Conservation (phyloP, 1,140 invertebrate species). For the Drosophila burlai region DNA sequence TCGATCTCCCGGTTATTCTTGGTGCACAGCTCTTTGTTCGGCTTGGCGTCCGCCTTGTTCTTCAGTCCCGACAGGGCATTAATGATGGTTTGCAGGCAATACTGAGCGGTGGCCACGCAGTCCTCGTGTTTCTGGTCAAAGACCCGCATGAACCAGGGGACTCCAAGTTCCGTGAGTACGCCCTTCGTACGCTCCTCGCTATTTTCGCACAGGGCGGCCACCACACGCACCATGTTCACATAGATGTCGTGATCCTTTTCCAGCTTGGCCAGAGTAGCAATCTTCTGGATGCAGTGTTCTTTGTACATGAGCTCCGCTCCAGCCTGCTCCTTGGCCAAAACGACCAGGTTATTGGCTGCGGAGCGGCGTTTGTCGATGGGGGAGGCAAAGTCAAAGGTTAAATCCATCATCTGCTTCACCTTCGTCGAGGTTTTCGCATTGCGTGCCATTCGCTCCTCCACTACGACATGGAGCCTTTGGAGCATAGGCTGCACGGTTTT, state of each 20-base stretch:
- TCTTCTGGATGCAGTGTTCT: conserved; percentile 88
- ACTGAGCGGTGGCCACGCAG: conserved; percentile 92
- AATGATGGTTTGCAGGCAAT: conserved; percentile 91
- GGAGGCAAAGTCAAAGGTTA: conserved; percentile 90
- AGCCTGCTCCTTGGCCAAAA: conserved; percentile 93
- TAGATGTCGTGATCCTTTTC: conserved; percentile 91
- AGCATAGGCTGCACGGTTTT: conserved; percentile 92
- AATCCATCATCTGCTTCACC: conserved; percentile 91
- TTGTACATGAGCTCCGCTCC: conserved; percentile 92
- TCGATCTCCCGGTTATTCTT: conserved; percentile 93
- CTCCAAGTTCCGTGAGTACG: conserved; percentile 90
- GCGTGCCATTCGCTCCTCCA: conserved; percentile 90
- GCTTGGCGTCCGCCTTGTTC: conserved; percentile 91
- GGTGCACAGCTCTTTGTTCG: conserved; percentile 89
- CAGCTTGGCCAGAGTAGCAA: conserved; percentile 90
- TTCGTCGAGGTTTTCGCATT: conserved; percentile 92
- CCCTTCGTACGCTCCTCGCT: conserved; percentile 88
- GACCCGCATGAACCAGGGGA: conserved; percentile 94
- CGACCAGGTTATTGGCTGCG: conserved; percentile 96
- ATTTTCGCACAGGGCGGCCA: conserved; percentile 91
- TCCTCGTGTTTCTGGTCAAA: conserved; percentile 90
- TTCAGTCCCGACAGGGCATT: conserved; percentile 93
- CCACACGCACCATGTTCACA: conserved; percentile 89
- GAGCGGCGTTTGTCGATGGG: conserved; percentile 92
- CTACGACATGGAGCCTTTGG: conserved; percentile 90